A percentile compares a stretch with the other conserved stretches of the same genome.
Evolutionary conservation across 1,140 invertebrate genomes (phyloP).

Genomic region (Bombus haemorrhoidalis): DNA sequence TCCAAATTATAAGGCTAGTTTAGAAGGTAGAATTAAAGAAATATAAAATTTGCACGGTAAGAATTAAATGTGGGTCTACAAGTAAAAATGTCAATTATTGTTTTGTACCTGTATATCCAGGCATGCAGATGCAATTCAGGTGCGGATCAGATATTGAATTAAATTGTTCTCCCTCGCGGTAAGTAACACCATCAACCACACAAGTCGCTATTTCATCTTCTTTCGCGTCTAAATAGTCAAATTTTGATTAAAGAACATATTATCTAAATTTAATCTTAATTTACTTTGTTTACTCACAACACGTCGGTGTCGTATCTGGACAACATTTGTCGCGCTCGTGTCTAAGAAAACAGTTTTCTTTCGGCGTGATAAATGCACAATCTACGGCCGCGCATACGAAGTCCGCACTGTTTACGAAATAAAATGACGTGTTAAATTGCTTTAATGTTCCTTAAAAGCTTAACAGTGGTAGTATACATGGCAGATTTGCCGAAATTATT

Average conservation of each 20-base stretch:
- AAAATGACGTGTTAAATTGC: background rate
- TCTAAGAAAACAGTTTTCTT: conserved; percentile 55
- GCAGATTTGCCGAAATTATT: too few species aligned
- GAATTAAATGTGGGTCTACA: too few species aligned
- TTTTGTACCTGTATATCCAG: conserved; percentile 65
- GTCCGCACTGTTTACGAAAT: conserved; percentile 33
- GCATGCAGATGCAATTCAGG: conserved; percentile 55
- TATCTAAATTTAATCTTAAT: background rate
- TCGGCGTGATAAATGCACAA: conserved; percentile 21
- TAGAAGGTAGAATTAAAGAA: too few species aligned
- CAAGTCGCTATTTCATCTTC: conserved; percentile 56
- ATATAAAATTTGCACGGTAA: too few species aligned
- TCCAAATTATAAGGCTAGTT: too few species aligned
- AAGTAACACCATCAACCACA: conserved; percentile 67
- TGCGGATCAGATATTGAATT: conserved; percentile 32
- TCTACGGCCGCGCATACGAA: conserved; percentile 69
- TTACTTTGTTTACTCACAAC: conserved; percentile 66
- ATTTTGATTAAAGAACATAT: conserved; percentile 26
- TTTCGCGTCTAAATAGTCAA: background rate
- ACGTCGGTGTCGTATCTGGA: conserved; percentile 34
- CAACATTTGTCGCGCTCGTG: conserved; percentile 53
- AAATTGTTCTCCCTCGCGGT: conserved; percentile 69
- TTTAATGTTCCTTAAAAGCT: background rate
- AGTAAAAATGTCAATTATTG: background rate
- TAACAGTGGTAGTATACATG: background rate